Evolutionary conservation across 2,888 invertebrate species (phyloP).

Genomic region (Hoplodrina blanda): DNA sequence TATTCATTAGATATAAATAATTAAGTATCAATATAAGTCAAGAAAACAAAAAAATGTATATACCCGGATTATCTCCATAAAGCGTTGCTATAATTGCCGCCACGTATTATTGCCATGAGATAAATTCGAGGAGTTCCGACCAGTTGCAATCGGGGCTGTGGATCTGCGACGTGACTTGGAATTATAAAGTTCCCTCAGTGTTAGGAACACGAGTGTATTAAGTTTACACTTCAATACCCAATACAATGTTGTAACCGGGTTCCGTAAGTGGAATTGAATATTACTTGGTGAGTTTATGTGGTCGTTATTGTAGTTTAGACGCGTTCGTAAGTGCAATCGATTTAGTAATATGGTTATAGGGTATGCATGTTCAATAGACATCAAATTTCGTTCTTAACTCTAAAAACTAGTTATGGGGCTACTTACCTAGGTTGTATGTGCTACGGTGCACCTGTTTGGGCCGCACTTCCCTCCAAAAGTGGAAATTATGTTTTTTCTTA

Average conservation of each 20-base stretch:
- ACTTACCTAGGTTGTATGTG: no score
- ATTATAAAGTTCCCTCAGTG: conserved; percentile 20
- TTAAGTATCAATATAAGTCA: no score
- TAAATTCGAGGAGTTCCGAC: conserved; percentile 51
- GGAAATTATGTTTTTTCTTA: no score
- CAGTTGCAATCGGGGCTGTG: conserved; percentile 43
- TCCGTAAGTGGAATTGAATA: conserved; percentile 37
- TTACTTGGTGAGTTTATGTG: conserved; percentile 28
- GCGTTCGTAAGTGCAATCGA: background rate
- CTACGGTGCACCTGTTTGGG: no score
- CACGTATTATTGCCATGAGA: conserved; percentile 54
- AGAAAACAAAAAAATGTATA: background rate
- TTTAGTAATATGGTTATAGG: background rate
- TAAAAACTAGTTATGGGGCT: no score
- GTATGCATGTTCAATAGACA: background rate
- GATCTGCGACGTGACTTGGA: conserved; percentile 63
- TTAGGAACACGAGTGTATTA: conserved; percentile 26
- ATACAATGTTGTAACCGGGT: conserved; percentile 40
- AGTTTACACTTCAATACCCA: conserved; percentile 42
- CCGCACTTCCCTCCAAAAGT: no score
- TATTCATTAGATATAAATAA: no score
- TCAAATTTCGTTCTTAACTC: no score
- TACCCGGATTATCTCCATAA: conserved; percentile 5
- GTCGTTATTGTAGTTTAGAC: conserved; percentile 3
- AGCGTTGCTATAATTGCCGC: conserved; percentile 27